Conservation (phyloP, 2,888 invertebrate genomes). For the Parelbella ahira region DNA sequence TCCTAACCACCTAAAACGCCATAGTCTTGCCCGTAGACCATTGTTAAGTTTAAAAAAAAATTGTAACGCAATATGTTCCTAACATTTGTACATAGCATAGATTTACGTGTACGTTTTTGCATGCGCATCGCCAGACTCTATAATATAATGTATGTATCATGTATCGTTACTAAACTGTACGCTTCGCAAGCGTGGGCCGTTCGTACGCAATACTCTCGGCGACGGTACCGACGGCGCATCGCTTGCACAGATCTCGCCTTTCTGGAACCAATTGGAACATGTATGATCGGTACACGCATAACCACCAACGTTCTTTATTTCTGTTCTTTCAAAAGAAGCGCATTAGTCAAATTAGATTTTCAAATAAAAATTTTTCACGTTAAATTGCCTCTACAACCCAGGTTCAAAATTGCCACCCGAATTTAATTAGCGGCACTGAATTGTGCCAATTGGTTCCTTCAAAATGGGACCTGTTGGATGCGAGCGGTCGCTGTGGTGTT, state of each 20-base stretch:
- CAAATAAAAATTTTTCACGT: conserved; percentile 50
- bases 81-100: conserved; percentile 80
- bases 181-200: conserved; percentile 53
- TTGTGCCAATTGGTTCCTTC: conserved; percentile 80
- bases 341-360: conserved; percentile 72
- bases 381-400: conserved; percentile 62
- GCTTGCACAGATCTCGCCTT: conserved; percentile 43
- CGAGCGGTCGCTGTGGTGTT: conserved; percentile 70
- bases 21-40: conserved; percentile 75
- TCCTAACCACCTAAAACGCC: conserved; percentile 75
- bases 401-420: conserved; percentile 51
- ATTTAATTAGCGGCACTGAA: conserved; percentile 49
- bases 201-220: conserved; percentile 11
- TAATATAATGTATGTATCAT: conserved; percentile 61
- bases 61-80: conserved; percentile 76
- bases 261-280: conserved; percentile 81
- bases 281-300: conserved; percentile 76
- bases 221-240: conserved; percentile 32
- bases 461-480: conserved; percentile 72
- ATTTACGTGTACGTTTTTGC: conserved; percentile 64
- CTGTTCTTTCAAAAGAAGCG: conserved; percentile 67
- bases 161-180: conserved; percentile 55
- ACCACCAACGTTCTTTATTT: conserved; percentile 73
- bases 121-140: conserved; percentile 64
- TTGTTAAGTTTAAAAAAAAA: conserved; percentile 64